Evolutionary conservation across 2,113 vertebrate genomes (phyloP).

Genomic region (Prolemur simus): DNA sequence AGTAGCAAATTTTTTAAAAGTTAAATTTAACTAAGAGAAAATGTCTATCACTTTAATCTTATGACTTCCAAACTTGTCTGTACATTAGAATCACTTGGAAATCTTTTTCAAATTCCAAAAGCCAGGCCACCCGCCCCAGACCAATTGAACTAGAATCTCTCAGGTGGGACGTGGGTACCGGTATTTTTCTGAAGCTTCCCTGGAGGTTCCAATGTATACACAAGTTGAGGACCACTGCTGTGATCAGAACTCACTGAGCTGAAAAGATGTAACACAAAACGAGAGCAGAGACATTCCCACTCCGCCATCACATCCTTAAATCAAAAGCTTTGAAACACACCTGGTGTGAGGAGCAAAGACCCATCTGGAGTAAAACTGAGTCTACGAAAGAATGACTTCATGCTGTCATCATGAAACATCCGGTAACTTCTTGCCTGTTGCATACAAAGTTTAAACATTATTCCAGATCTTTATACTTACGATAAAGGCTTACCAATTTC

Average conservation of each 20-base stretch:
- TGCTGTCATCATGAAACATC: constrained; percentile 98
- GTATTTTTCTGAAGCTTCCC: not conserved
- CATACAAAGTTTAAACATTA: not conserved
- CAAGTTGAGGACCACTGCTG: not conserved
- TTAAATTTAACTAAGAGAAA: not conserved
- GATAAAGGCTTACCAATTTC: not conserved
- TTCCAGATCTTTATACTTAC: not conserved
- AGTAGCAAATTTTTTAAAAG: no score
- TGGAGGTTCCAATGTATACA: not conserved
- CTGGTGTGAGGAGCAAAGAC: constrained; percentile 93
- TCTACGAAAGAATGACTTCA: constrained; percentile 97
- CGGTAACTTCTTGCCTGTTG: constrained; percentile 90
- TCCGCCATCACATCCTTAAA: fast-evolving
- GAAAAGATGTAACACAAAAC: no score
- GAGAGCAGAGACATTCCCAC: fast-evolving
- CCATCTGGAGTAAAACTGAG: constrained; percentile 97
- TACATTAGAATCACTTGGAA: not conserved
- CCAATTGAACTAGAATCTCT: not conserved
- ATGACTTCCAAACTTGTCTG: not conserved
- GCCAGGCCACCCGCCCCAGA: not conserved
- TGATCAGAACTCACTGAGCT: not conserved
- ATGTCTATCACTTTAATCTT: not conserved
- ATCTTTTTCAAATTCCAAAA: not conserved
- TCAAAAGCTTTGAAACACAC: constrained; percentile 73
- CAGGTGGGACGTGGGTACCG: not conserved